phyloP scores from a whole-genome alignment of 2,888 invertebrate genomes.

The Agrypnus murinus region DNA sequence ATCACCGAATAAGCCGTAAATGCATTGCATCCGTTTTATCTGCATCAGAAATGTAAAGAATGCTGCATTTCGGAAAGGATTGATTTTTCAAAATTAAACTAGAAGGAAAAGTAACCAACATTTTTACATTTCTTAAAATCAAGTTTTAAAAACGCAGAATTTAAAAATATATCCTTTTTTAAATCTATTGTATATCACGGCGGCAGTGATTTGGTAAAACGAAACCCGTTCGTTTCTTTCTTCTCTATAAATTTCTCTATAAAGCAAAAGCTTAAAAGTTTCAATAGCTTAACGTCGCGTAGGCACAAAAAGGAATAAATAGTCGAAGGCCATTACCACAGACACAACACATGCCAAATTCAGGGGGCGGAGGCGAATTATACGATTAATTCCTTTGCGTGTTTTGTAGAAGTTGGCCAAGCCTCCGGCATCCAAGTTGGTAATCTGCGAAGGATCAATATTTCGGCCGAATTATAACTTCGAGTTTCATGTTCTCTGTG shows the following conservation, averaged over 20 bases:
- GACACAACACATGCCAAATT: slow-evolving; percentile 45
- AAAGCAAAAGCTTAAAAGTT: slow-evolving; percentile 27
- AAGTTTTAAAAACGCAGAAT: no score
- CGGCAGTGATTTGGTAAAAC: background rate
- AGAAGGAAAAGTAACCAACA: no score
- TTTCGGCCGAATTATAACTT: slow-evolving; percentile 50
- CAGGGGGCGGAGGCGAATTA: slow-evolving; percentile 49
- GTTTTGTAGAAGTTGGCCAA: slow-evolving; percentile 53
- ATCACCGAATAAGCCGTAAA: no score
- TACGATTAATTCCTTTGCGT: slow-evolving; percentile 55
- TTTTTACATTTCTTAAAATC: no score
- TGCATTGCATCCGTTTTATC: no score
- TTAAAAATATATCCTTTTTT: no score
- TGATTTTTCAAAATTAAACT: no score
- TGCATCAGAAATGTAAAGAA: no score
- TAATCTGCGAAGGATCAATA: slow-evolving; percentile 55
- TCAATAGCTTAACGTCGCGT: slow-evolving; percentile 9
- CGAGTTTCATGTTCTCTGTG: slow-evolving; percentile 56
- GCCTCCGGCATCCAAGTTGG: slow-evolving; percentile 54
- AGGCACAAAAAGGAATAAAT: slow-evolving; percentile 37
- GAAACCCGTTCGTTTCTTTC: slow-evolving; percentile 10
- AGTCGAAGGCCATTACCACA: slow-evolving; percentile 38
- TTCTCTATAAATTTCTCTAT: slow-evolving; percentile 1
- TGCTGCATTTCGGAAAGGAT: no score
- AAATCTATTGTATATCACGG: no score